These are phyloP conservation scores for Bothrops jararaca DNA, from an alignment of 2,113 vertebrate species.

Conservation along the genomic window DNA sequence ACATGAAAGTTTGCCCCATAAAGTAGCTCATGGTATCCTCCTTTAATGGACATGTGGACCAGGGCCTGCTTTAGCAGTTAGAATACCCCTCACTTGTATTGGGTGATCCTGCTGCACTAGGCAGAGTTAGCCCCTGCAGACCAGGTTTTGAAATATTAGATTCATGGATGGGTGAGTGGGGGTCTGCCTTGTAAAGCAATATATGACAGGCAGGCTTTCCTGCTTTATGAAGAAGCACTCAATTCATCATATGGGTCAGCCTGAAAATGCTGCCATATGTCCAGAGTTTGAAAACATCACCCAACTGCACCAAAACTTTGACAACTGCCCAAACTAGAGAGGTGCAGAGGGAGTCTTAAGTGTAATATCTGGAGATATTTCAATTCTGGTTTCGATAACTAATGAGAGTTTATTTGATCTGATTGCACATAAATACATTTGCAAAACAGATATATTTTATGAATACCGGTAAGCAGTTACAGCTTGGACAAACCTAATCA, in stretches of 20 bases:
- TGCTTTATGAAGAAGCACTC: background rate
- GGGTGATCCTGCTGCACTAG: background rate
- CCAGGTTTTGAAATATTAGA: background rate
- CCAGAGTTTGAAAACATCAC: background rate
- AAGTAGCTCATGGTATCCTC: background rate
- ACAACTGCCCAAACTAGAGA: background rate
- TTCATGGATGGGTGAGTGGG: background rate
- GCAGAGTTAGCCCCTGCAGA: background rate
- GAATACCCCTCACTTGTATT: background rate
- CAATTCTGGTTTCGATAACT: background rate
- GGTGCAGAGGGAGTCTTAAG: background rate
- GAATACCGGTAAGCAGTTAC: background rate
- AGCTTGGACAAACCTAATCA: background rate
- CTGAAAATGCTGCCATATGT: background rate
- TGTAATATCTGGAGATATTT: background rate
- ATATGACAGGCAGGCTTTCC: background rate
- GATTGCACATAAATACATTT: background rate
- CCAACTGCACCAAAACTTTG: background rate
- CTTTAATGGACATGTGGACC: background rate
- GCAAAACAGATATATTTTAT: constrained; percentile 11
- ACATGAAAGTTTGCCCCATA: background rate
- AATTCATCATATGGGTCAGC: background rate
- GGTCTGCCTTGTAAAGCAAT: background rate
- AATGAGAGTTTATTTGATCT: background rate
- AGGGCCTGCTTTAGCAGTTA: background rate